These are phyloP conservation scores for Chalcosyrphus nemorum DNA, from an alignment of 2,888 invertebrate genomes.

Conservation along the genomic window DNA sequence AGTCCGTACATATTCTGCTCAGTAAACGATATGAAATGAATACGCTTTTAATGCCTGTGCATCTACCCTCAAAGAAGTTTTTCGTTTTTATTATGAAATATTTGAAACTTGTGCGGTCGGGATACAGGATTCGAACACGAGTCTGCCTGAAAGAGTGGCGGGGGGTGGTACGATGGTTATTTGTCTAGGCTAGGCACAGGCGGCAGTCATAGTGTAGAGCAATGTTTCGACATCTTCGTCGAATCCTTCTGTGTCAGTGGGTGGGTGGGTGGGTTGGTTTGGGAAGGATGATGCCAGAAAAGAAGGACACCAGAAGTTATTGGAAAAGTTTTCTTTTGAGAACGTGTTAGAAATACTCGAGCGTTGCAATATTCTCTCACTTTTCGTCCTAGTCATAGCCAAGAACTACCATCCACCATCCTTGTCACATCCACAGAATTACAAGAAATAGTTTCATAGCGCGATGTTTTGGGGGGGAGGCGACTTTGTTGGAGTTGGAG, in stretches of 20 bases:
- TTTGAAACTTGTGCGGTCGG: constrained; percentile 72
- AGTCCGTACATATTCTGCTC: constrained; percentile 43
- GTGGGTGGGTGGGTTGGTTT: background rate
- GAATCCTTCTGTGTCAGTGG: constrained; percentile 3
- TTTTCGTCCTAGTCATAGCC: background rate
- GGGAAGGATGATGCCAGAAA: constrained; percentile 30
- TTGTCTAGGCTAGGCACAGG: constrained; percentile 53
- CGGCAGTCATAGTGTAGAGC: no score
- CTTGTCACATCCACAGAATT: constrained; percentile 21
- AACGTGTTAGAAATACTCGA: constrained; percentile 72
- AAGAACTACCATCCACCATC: constrained; percentile 1
- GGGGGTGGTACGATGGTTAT: no score
- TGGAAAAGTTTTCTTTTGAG: constrained; percentile 72
- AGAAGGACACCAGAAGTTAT: constrained; percentile 72
- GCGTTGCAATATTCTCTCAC: constrained; percentile 51
- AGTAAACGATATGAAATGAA: constrained; percentile 70
- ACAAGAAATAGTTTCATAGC: constrained; percentile 18
- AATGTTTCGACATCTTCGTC: constrained; percentile 61
- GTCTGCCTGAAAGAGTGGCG: constrained; percentile 25
- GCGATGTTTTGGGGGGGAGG: background rate
- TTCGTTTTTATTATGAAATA: constrained; percentile 73
- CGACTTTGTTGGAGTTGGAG: constrained; percentile 12
- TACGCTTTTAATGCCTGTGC: constrained; percentile 68
- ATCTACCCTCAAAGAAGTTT: constrained; percentile 66
- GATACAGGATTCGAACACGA: constrained; percentile 60